Percentiles rank a stretch among this genome's conserved stretches.
phyloP scores from a whole-genome alignment of 2,113 vertebrate species.

The Silurus meridionalis region DNA sequence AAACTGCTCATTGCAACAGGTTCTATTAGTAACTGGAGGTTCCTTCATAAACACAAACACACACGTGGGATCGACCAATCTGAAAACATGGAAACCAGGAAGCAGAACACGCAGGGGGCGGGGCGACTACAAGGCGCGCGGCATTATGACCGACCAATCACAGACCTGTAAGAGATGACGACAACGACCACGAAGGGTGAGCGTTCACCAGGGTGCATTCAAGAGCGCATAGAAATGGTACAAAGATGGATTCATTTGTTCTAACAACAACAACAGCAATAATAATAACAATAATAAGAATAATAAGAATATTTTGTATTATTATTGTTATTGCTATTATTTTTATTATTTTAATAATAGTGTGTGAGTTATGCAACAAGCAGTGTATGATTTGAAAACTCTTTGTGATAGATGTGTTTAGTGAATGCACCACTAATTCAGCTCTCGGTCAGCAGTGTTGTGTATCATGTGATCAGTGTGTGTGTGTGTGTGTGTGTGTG shows the following conservation, averaged over 20 bases:
- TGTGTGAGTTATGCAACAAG: too few species aligned
- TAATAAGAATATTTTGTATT: neutral
- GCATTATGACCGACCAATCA: slow-evolving; percentile 7
- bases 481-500: too few species aligned
- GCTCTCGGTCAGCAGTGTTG: neutral
- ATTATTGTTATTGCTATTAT: neutral
- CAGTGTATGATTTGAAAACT: neutral
- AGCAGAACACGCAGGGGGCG: neutral
- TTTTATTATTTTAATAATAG: too few species aligned
- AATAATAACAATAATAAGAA: too few species aligned
- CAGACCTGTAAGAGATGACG: neutral
- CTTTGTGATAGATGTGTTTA: neutral
- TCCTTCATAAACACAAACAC: neutral
- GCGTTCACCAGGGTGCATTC: neutral
- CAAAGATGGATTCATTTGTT: neutral
- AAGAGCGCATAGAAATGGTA: neutral
- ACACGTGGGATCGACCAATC: neutral
- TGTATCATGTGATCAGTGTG: neutral
- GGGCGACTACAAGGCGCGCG: neutral
- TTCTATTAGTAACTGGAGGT: too few species aligned
- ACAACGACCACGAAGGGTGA: neutral
- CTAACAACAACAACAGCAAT: too few species aligned
- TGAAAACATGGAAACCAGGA: neutral
- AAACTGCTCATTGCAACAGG: too few species aligned
- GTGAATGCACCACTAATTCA: neutral